These are phyloP conservation scores for Cheilosia variabilis DNA, from an alignment of 2,888 invertebrate genomes.

Conservation along the genomic window DNA sequence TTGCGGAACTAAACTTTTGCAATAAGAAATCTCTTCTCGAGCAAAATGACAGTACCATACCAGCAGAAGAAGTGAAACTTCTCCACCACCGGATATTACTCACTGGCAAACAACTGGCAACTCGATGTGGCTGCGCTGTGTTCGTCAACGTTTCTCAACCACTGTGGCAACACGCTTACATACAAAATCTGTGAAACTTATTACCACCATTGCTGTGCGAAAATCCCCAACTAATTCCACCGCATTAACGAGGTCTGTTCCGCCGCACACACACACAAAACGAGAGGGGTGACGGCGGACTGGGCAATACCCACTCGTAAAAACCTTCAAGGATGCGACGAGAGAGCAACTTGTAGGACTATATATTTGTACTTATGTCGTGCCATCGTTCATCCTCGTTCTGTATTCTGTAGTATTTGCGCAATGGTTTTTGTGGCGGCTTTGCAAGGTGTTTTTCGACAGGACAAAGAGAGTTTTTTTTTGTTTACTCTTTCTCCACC, in stretches of 20 bases:
- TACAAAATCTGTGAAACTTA: slow-evolving; percentile 50
- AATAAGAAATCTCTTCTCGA: slow-evolving; percentile 64
- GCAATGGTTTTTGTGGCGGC: slow-evolving; percentile 7
- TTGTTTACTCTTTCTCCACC: slow-evolving; percentile 14
- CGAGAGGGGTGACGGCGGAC: not conserved
- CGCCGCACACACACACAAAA: slow-evolving; percentile 26
- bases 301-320: slow-evolving; percentile 44
- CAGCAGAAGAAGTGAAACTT: slow-evolving; percentile 49
- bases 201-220: slow-evolving; percentile 59
- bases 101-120: slow-evolving; percentile 65
- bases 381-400: slow-evolving; percentile 5
- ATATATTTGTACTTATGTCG: slow-evolving; percentile 27
- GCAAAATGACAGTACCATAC: slow-evolving; percentile 42
- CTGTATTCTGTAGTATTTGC: slow-evolving; percentile 2
- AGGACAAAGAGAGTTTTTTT: slow-evolving; percentile 32
- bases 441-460: slow-evolving; percentile 16
- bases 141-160: slow-evolving; percentile 30
- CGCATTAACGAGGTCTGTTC: slow-evolving; percentile 67
- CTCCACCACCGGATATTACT: slow-evolving; percentile 62
- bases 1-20: slow-evolving; percentile 63
- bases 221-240: slow-evolving; percentile 71
- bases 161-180: slow-evolving; percentile 20
- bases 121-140: slow-evolving; percentile 53
- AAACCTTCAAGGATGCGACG: slow-evolving; percentile 42
- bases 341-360: slow-evolving; percentile 62